These are phyloP conservation scores for Pammene fasciana DNA, from an alignment of 2,888 invertebrate species.

Conservation along the genomic window DNA sequence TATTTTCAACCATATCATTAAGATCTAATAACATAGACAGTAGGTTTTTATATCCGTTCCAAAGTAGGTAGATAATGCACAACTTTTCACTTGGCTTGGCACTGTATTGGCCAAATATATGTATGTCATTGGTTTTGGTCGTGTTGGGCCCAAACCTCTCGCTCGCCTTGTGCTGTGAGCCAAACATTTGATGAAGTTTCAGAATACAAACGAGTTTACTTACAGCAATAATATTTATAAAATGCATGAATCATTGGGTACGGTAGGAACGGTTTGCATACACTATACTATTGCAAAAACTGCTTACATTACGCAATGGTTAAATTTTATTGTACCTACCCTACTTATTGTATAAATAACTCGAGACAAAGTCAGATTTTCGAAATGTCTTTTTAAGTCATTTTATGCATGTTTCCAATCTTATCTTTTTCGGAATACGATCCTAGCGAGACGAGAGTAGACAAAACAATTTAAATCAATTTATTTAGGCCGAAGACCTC, in stretches of 20 bases:
- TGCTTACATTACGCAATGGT: no score
- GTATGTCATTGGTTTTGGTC: slow-evolving; percentile 42
- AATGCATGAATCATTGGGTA: background rate
- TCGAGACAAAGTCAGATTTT: no score
- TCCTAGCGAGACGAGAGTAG: no score
- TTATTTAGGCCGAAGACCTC: no score
- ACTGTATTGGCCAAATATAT: slow-evolving; percentile 47
- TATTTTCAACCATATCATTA: background rate
- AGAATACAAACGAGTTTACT: background rate
- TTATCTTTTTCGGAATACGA: no score
- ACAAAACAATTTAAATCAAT: no score
- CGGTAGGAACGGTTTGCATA: background rate
- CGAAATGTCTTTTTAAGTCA: no score
- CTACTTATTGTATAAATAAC: no score
- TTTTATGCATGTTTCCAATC: no score
- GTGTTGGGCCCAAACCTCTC: slow-evolving; percentile 17
- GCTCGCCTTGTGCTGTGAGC: slow-evolving; percentile 1
- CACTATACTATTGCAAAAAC: background rate
- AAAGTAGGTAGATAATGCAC: slow-evolving; percentile 1
- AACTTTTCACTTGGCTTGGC: slow-evolving; percentile 47
- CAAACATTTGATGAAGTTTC: slow-evolving; percentile 38
- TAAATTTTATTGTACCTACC: no score
- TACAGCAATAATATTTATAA: background rate
- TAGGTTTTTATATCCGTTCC: background rate
- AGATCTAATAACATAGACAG: background rate